Evolutionary conservation across 2,797 vertebrate species (phyloP).

Genomic region (Forpus xanthops): DNA sequence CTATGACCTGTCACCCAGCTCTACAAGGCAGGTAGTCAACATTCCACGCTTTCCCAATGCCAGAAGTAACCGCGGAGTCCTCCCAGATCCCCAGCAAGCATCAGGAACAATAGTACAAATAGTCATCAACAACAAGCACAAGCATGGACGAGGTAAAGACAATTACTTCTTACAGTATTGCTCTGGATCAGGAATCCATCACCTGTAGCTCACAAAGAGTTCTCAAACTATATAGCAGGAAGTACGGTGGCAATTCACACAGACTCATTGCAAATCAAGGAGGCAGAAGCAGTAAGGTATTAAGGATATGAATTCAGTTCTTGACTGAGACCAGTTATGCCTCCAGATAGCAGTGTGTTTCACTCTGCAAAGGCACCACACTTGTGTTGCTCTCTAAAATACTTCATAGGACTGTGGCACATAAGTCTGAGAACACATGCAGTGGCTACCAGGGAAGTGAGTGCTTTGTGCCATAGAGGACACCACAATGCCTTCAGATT

Average conservation of each 20-base stretch:
- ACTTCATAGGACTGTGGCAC: not conserved
- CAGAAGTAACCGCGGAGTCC: constrained; percentile 75
- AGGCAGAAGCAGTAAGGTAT: not conserved
- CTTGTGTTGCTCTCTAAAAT: not conserved
- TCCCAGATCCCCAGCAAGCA: constrained; percentile 75
- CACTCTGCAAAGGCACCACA: not conserved
- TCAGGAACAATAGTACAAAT: constrained; percentile 83
- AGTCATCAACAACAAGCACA: constrained; percentile 81
- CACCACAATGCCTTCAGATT: not conserved
- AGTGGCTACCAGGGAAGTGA: not conserved
- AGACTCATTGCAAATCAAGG: not conserved
- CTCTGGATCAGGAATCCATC: not conserved
- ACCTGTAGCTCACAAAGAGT: not conserved
- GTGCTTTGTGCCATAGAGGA: not conserved
- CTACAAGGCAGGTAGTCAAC: constrained; percentile 56
- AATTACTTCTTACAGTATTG: not conserved
- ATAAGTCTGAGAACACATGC: not conserved
- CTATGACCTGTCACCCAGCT: constrained; percentile 62
- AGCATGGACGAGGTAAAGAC: constrained; percentile 78
- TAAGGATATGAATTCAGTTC: not conserved
- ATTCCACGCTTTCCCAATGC: constrained; percentile 63
- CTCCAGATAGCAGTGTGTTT: not conserved
- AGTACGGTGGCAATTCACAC: not conserved
- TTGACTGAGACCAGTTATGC: not conserved
- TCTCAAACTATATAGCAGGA: not conserved